Percentiles rank a stretch among this genome's conserved stretches.
phyloP scores from a whole-genome alignment of 2,888 invertebrate species.

The Acleris literana region DNA sequence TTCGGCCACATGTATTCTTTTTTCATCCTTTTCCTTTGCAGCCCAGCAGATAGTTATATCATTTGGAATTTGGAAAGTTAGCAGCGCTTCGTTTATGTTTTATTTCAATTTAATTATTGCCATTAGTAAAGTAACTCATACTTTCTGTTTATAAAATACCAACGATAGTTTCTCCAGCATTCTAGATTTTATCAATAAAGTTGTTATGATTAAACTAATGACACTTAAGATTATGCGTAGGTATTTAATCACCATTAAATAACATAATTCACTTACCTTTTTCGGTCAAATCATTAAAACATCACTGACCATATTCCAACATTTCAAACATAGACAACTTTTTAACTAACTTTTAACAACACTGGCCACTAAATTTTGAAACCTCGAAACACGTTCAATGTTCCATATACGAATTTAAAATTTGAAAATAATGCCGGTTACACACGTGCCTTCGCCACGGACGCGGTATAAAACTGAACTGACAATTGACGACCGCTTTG shows the following conservation, averaged over 20 bases:
- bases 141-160: neutral
- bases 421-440: slow-evolving; percentile 12
- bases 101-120: no score
- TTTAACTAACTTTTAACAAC: neutral
- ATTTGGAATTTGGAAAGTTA: no score
- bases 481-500: slow-evolving; percentile 24
- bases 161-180: neutral
- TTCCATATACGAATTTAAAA: neutral
- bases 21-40: no score
- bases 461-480: slow-evolving; percentile 20
- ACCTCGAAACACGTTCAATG: neutral
- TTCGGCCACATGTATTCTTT: no score
- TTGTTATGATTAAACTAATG: neutral
- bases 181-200: slow-evolving; percentile 3
- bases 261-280: neutral
- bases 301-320: no score
- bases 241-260: neutral
- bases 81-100: no score
- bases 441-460: slow-evolving; percentile 21
- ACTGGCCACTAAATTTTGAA: neutral
- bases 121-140: no score
- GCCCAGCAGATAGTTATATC: no score
- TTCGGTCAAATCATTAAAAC: neutral
- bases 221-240: neutral
- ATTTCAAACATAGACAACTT: neutral